A percentile compares a stretch with the other conserved stretches of the same genome.
Conservation (phyloP, 2,888 invertebrate genomes). For the Gnatocerus cornutus region DNA sequence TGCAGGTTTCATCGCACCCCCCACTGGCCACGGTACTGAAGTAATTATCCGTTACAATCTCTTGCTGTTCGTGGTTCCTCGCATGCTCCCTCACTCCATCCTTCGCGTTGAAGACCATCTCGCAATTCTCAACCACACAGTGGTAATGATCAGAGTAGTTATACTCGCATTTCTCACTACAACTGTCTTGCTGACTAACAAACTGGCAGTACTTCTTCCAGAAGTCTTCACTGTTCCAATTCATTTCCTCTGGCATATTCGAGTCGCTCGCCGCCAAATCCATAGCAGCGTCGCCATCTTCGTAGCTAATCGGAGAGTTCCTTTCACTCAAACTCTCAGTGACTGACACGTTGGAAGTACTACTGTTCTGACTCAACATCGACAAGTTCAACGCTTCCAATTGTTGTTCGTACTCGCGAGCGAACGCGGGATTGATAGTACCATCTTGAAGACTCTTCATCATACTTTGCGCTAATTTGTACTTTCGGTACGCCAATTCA, state of each 20-base stretch:
- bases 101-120: conserved; percentile 77
- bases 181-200: conserved; percentile 67
- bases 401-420: conserved; percentile 73
- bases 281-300: conserved; percentile 69
- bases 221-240: conserved; percentile 72
- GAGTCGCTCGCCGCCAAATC: conserved; percentile 69
- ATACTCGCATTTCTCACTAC: conserved; percentile 73
- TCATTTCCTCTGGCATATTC: conserved; percentile 60
- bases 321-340: conserved; percentile 74
- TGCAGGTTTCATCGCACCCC: conserved; percentile 80
- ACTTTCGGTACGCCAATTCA: conserved; percentile 89
- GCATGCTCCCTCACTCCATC: conserved; percentile 89
- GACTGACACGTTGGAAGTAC: conserved; percentile 63
- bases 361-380: conserved; percentile 63
- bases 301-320: conserved; percentile 73
- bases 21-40: conserved; percentile 79
- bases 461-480: conserved; percentile 77
- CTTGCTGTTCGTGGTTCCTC: conserved; percentile 91
- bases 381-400: conserved; percentile 67
- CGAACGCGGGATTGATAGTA: conserved; percentile 68
- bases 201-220: conserved; percentile 76
- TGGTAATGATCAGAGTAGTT: conserved; percentile 90
- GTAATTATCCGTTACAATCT: conserved; percentile 87
- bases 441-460: conserved; percentile 75
- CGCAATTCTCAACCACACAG: conserved; percentile 86